These are phyloP conservation scores for Arion vulgaris DNA, from an alignment of 1,140 invertebrate genomes.

Conservation along the genomic window DNA sequence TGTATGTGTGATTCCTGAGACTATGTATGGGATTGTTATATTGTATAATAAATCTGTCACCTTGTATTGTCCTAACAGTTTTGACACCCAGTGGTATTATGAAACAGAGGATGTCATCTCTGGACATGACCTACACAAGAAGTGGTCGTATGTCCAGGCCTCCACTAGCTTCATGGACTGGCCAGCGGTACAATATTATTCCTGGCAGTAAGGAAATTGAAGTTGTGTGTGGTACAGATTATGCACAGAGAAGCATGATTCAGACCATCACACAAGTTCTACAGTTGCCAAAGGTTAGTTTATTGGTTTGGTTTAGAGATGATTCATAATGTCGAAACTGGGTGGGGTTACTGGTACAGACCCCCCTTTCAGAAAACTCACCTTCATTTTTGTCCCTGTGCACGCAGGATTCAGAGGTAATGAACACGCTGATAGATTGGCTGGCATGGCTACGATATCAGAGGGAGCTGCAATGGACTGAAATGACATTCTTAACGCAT, in stretches of 20 bases:
- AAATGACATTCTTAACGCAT: no score
- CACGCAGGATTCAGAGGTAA: no score
- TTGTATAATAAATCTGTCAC: no score
- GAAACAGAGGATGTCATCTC: not conserved
- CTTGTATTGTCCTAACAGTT: slow-evolving; percentile 7
- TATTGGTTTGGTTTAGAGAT: not conserved
- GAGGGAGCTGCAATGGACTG: no score
- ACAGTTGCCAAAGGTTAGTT: slow-evolving; percentile 1
- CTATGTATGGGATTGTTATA: no score
- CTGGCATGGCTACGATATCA: no score
- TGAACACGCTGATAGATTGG: no score
- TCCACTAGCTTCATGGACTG: slow-evolving; percentile 21
- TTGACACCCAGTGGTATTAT: not conserved
- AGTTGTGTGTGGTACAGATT: slow-evolving; percentile 5
- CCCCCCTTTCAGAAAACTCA: no score
- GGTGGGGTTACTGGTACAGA: no score
- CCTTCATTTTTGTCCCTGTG: no score
- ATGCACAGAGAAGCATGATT: not conserved
- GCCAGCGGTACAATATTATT: slow-evolving; percentile 2
- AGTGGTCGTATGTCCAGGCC: slow-evolving; percentile 30
- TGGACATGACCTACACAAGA: not conserved
- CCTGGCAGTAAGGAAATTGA: not conserved
- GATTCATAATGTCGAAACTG: no score
- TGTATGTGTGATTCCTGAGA: no score
- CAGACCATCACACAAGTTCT: not conserved